Evolutionary conservation across 2,113 vertebrate genomes (phyloP).

Genomic region (Lophura nycthemera): DNA sequence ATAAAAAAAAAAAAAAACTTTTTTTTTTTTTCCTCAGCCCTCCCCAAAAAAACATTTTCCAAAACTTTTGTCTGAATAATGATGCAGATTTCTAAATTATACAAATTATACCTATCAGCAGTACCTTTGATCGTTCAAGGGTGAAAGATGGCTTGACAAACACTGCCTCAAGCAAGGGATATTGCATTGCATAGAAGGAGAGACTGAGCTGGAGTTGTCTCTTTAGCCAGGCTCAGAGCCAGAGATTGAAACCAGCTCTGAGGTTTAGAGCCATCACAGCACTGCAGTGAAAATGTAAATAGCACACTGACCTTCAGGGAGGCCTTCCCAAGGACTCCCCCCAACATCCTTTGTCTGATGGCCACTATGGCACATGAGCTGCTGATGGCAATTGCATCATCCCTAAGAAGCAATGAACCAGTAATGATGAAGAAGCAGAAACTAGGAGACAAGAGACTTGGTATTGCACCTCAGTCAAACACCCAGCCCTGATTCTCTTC

Average conservation of each 20-base stretch:
- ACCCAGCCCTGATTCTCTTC: not conserved
- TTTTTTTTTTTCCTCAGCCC: not conserved
- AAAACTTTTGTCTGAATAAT: not conserved
- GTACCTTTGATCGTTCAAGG: not conserved
- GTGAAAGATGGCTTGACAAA: not conserved
- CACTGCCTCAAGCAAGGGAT: not conserved
- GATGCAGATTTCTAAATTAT: not conserved
- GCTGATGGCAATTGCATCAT: not conserved
- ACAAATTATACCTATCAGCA: not conserved
- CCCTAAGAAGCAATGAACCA: not conserved
- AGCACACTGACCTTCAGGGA: not conserved
- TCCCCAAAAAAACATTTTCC: not conserved
- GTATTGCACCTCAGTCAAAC: not conserved
- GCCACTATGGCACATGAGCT: not conserved
- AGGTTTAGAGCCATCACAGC: not conserved
- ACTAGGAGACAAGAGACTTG: accelerated
- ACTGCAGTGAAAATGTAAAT: not conserved
- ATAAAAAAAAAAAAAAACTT: not conserved
- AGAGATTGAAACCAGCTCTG: not conserved
- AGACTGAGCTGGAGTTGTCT: not conserved
- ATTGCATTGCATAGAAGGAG: not conserved
- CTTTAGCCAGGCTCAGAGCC: not conserved
- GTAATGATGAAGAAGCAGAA: not conserved
- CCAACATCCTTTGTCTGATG: accelerated
- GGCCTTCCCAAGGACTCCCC: not conserved